Base-by-base conservation (phyloP, 1,140 invertebrate genomes). In the Drosophila willistoni region DNA sequence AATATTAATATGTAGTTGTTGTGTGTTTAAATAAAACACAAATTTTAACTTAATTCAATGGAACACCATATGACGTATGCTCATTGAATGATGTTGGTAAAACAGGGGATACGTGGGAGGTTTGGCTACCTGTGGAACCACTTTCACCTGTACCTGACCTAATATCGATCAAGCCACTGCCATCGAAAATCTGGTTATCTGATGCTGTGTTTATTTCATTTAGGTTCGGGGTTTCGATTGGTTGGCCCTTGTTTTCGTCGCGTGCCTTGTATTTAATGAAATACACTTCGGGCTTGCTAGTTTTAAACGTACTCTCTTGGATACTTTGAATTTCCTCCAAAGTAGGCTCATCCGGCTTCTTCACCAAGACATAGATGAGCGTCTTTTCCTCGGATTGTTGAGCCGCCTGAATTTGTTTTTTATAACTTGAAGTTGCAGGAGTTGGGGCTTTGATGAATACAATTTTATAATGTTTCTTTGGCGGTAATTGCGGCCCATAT, bases 361-460 rank as follows among this genome's bases (percentile, higher is more conserved):
- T 96, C 74, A 96, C 95, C 92, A 96, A 92, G 19, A 96, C 96
- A 93, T 96, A 96, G 92, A 96, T 96, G 68, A 96, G 93, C 62
- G 96, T 96, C 93, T 96, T 96, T 92, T 96, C 95, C 91, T 96
- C 95, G 87, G 95, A 94, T 80, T 95, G 94, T 33, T 94, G 93
- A 17, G 56, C 64, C 25, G 68, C 57, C 13, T 47, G 56, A 68
- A 95, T 93, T 68, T 95, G 93, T 68, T 93, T 93, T 68, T 95
- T 95, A 22, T 79, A 78, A 67, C 94, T 94, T 51, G 95, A 95
- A 42, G 95, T 94, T 70, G 95, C 94, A 79, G 94, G 93, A 57
- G 95, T 94, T 42, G 96, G 95, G 33, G 96, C 95, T 93, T 96
- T 96, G 91, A 96, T 96, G 94, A 96, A 96, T 90, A 97, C 96